Evolutionary conservation across 2,888 invertebrate genomes (phyloP), one percentile per base, ranked within the genome.

Genomic region (Drosophila nr. fundita): DNA sequence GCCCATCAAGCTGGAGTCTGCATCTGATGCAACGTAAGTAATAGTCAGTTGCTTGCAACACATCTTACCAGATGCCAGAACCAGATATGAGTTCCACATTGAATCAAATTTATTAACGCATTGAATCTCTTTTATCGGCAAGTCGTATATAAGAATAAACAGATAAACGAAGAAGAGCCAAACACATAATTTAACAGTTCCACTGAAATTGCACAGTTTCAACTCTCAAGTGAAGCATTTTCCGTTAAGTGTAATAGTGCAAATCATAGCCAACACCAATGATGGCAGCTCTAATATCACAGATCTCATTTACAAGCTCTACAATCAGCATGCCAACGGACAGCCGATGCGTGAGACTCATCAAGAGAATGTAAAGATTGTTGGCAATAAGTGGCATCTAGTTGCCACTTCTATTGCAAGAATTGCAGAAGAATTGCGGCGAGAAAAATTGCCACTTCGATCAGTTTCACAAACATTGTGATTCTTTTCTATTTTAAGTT

Each of bases 351-450:
- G 80, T 82, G 79, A 58, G 59, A 11, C 52, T 60, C 65, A 53
- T 65, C 63, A 50, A 42, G 27, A 29, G 54, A 59, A 53, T 60
- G 52, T 40, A 6, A 32, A 64, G 57, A 67, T 63, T 61, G 49
- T 50, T 48, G 52, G 63, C 34, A 45, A 59, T 60, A 61, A 64
- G 45, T 70, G 55, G 68, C 62, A 82, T 69, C 68, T 68, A 65
- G 79, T 82, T 79, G 78, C 78, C 69, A 77, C 82, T 72, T 68
- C 53, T 42, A 58, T 38, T 74, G 48, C 65, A 32, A n/a, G 69
- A 45, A 52, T 29, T 18, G 13, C 21, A 24, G 13, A 18, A 27
- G 45, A 32, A 32, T 32, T 34, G 32, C 30, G 18, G 30, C 24
- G 4, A 6, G 34, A 15, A 57, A 66, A 77, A 80, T 78, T 78